Base-by-base conservation (phyloP, 1,140 invertebrate genomes). In the Mizuhopecten yessoensis region DNA sequence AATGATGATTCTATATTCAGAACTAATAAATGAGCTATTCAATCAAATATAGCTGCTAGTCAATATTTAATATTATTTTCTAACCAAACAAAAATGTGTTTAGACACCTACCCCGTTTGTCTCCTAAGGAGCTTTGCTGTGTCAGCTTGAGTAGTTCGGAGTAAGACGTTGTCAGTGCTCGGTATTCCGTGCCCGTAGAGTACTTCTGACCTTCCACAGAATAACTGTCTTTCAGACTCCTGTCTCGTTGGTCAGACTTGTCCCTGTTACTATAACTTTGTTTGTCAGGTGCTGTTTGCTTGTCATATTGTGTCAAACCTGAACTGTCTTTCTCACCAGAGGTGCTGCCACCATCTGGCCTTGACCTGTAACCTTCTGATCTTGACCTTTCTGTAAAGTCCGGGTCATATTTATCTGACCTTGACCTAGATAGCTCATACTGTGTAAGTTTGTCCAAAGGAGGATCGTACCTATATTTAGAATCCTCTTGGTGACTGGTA, bases 331-430 rank as follows among this genome's bases (percentile, higher is more conserved):
- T 91, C 10, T 92, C 92, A 2, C 34, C 49, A 90, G 57, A 75
- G n/a, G 57, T 75, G 57, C 87, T 87, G 42, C 90, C 93, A 29
- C 94, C 94, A 92, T 95, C 94, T 0, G 94, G 94, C 36, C 88
- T 91, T 33, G 92, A 92, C 34, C 94, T 93, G 42, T 93, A 92
- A 34, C 34, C 49, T 34, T 92, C 92, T 45, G 92, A 86, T 20
- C 90, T 88, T 88, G 45, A 49, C 33, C 23, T 86, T 23, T 86
- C 88, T 33, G 34, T 42, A 33, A 34, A n/a, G 17, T 91, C 90
- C 34, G 86, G 33, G 75, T 89, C 57, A 45, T 91, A 91, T 34
- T 86, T 92, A 29, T 75, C 57, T 75, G 57, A 75, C 33, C 29
- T 88, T 89, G 34, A 42, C 89, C 90, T 34, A 34, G 49, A 33